Evolutionary conservation across 1,140 invertebrate genomes (phyloP).

Genomic region (Idris sp.): DNA sequence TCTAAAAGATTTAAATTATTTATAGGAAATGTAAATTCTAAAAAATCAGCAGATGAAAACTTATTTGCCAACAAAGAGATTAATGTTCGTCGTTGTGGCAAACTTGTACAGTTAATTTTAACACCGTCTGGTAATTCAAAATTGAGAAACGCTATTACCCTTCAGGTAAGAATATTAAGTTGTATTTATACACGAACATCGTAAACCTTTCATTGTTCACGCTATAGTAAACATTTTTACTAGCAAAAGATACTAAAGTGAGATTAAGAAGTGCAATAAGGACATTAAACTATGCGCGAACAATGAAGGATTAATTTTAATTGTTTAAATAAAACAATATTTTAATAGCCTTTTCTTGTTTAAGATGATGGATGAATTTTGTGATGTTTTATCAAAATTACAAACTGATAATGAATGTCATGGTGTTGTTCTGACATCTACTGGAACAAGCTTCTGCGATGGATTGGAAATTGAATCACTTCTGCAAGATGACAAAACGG

Average conservation of each 20-base stretch:
- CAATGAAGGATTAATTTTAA: too few relatives aligned
- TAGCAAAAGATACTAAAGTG: too few relatives aligned
- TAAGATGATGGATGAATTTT: slow-evolving; percentile 83
- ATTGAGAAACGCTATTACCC: slow-evolving; percentile 80
- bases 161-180: slow-evolving; percentile 74
- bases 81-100: slow-evolving; percentile 80
- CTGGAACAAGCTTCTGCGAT: slow-evolving; percentile 83
- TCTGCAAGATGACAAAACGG: slow-evolving; percentile 80
- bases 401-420: slow-evolving; percentile 81
- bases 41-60: slow-evolving; percentile 66
- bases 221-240: too few relatives aligned
- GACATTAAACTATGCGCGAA: too few relatives aligned
- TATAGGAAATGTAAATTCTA: slow-evolving; percentile 64
- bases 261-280: too few relatives aligned
- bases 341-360: too few relatives aligned
- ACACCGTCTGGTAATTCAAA: slow-evolving; percentile 79
- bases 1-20: too few relatives aligned
- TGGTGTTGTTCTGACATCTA: slow-evolving; percentile 82
- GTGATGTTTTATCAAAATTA: slow-evolving; percentile 79
- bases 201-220: slow-evolving; percentile 1
- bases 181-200: too few relatives aligned
- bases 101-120: slow-evolving; percentile 83
- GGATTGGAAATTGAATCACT: slow-evolving; percentile 84
- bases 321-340: too few relatives aligned
- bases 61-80: slow-evolving; percentile 81